Conservation (phyloP, 2,888 invertebrate genomes). For the Eupithecia subfuscata region DNA sequence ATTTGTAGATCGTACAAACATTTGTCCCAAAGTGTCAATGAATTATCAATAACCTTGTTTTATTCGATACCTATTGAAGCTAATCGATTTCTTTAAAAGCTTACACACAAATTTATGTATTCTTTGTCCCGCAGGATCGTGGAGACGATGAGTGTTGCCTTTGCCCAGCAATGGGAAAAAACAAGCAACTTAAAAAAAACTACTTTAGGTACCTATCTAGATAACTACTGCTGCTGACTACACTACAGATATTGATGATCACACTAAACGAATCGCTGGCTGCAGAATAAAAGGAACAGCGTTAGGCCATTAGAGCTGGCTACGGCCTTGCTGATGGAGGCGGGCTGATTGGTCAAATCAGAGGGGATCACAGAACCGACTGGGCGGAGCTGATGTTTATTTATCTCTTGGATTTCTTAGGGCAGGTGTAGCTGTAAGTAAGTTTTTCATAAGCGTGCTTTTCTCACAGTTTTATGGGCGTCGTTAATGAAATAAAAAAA, state of each 20-base stretch:
- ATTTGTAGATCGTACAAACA: too few species aligned
- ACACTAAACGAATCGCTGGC: constrained; percentile 17
- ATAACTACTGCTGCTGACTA: not conserved
- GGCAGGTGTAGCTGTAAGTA: constrained; percentile 35
- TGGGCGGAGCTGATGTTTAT: constrained; percentile 58
- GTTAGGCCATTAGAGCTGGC: constrained; percentile 25
- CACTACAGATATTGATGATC: constrained; percentile 10
- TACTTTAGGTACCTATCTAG: not conserved
- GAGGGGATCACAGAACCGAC: constrained; percentile 68
- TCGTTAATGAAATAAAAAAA: not conserved
- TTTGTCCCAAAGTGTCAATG: too few species aligned
- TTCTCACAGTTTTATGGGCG: not conserved
- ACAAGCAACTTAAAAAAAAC: not conserved
- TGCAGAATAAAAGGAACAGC: constrained; percentile 28
- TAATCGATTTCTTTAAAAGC: not conserved
- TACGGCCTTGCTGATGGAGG: constrained; percentile 19
- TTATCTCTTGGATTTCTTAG: constrained; percentile 51
- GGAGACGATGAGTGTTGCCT: not conserved
- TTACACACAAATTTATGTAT: not conserved
- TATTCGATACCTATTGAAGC: not conserved
- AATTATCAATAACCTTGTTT: too few species aligned
- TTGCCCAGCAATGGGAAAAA: not conserved
- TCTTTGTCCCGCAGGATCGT: not conserved
- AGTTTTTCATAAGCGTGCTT: not conserved
- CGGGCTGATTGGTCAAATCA: constrained; percentile 79